phyloP scores from a whole-genome alignment of 2,797 vertebrate species.

The Chelon auratus region DNA sequence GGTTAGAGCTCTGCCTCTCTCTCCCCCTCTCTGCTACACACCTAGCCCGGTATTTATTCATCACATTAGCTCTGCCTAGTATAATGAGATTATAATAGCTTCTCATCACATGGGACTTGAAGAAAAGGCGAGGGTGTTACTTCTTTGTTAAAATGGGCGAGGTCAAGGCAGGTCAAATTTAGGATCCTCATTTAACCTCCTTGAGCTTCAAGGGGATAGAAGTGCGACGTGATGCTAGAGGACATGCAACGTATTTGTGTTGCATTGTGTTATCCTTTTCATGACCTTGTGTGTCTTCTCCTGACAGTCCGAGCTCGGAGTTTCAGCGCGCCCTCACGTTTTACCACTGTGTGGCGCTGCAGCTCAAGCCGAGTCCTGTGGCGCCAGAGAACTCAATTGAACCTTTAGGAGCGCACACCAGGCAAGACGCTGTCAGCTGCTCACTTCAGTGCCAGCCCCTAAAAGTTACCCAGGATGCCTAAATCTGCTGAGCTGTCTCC shows the following conservation, averaged over 20 bases:
- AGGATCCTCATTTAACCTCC: background rate
- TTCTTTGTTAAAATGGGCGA: background rate
- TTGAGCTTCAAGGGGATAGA: background rate
- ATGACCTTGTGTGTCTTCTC: constrained; percentile 16
- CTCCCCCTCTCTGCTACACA: constrained; percentile 11
- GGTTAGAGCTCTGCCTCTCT: constrained; percentile 45
- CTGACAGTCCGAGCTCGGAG: background rate
- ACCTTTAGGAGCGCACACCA: constrained; percentile 42
- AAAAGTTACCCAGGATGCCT: constrained; percentile 74
- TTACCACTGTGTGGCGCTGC: constrained; percentile 76
- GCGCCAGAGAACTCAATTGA: constrained; percentile 43
- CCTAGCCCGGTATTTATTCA: constrained; percentile 25
- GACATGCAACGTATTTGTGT: background rate
- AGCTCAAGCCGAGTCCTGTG: constrained; percentile 57
- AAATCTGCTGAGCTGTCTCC: constrained; percentile 80
- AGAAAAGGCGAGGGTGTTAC: background rate
- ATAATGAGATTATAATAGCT: constrained; percentile 29
- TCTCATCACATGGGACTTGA: constrained; percentile 12
- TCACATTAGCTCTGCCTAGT: constrained; percentile 11
- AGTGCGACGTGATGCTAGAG: background rate
- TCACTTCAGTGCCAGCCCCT: constrained; percentile 68
- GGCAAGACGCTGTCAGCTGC: constrained; percentile 53
- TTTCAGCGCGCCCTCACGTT: background rate
- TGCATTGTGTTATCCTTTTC: constrained; percentile 2
- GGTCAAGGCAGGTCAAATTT: constrained; percentile 3